These are phyloP conservation scores for Promerops cafer DNA, from an alignment of 2,113 vertebrate species.

Conservation along the genomic window DNA sequence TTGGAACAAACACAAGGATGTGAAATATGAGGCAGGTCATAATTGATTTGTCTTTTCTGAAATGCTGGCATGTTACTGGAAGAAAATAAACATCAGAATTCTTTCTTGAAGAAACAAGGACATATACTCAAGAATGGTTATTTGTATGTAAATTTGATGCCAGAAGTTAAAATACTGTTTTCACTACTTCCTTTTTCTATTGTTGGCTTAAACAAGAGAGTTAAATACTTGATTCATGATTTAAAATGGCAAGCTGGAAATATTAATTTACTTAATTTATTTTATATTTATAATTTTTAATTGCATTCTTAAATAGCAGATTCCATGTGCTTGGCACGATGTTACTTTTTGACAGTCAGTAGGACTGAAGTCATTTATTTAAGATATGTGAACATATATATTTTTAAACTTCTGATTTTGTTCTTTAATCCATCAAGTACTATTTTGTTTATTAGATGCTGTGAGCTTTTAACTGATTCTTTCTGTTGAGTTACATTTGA, in stretches of 20 bases:
- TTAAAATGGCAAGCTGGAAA: background rate
- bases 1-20: background rate
- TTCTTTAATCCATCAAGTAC: background rate
- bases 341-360: background rate
- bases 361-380: background rate
- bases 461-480: background rate
- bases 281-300: background rate
- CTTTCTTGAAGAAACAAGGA: background rate
- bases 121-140: background rate
- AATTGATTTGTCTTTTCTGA: slow-evolving; percentile 27
- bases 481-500: background rate
- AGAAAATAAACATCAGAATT: background rate
- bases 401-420: background rate
- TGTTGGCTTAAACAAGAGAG: background rate
- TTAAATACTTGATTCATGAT: background rate
- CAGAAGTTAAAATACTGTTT: background rate
- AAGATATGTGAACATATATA: background rate
- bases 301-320: background rate
- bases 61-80: background rate
- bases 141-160: background rate
- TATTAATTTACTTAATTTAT: background rate
- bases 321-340: background rate
- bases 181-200: background rate
- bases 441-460: background rate
- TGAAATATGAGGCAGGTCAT: background rate